Conservation (phyloP, 92 coral and sea anemone species). For the Epizoanthus stellaris region DNA sequence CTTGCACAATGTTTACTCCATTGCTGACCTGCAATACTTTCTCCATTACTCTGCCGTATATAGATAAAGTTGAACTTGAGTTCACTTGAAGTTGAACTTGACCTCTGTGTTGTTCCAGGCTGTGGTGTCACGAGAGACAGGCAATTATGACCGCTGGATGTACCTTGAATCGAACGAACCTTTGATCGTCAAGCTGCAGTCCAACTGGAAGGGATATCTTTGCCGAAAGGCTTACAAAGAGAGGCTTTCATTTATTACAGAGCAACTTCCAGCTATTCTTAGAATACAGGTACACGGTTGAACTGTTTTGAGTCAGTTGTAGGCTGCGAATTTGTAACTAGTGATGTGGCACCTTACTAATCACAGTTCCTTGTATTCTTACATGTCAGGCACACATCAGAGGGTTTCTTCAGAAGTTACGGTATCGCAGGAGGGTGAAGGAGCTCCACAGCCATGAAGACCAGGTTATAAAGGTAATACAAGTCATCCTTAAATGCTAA, state of each 20-base stretch:
- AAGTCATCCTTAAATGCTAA: too few relatives aligned
- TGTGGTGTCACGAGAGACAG: constrained; percentile 88
- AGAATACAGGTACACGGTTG: constrained; percentile 81
- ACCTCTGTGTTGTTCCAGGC: constrained; percentile 56
- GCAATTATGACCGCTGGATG: constrained; percentile 93
- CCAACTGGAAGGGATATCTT: constrained; percentile 95
- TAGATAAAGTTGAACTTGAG: too few relatives aligned
- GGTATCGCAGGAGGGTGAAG: constrained; percentile 79
- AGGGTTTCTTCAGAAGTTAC: constrained; percentile 86
- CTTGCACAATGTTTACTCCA: neutral
- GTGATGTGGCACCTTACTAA: neutral
- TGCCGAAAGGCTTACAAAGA: constrained; percentile 84
- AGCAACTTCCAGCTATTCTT: constrained; percentile 96
- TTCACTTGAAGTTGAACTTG: too few relatives aligned
- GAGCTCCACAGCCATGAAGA: constrained; percentile 82
- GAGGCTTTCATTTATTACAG: constrained; percentile 81
- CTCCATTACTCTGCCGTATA: neutral
- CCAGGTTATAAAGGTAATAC: constrained; percentile 79
- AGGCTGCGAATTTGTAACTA: neutral
- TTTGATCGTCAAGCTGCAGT: constrained; percentile 80
- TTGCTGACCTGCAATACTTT: neutral
- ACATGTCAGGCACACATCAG: constrained; percentile 76
- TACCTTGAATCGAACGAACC: constrained; percentile 95
- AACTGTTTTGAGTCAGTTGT: neutral
- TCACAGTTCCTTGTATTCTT: neutral